A percentile compares a stretch with the other conserved stretches of the same genome.
These are phyloP conservation scores for Anoplolepis gracilipes DNA, from an alignment of 1,140 invertebrate species.

Conservation along the genomic window DNA sequence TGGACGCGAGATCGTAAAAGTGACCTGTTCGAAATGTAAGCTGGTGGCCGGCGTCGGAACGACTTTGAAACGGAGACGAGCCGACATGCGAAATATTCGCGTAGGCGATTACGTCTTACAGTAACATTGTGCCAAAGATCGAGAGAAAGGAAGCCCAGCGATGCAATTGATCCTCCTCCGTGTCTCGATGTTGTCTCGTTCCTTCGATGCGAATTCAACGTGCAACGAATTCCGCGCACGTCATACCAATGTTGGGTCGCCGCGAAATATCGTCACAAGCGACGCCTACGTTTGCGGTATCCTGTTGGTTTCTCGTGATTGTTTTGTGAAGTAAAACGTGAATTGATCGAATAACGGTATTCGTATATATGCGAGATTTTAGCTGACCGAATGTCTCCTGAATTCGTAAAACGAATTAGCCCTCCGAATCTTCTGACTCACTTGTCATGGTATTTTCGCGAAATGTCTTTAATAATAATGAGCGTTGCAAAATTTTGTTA, in stretches of 20 bases:
- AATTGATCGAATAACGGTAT: neutral
- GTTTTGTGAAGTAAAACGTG: constrained; percentile 15
- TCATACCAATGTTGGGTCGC: constrained; percentile 49
- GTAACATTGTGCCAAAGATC: constrained; percentile 62
- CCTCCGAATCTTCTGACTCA: neutral
- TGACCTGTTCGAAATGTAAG: neutral
- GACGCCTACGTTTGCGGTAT: constrained; percentile 17
- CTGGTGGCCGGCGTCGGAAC: neutral
- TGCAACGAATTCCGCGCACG: constrained; percentile 64
- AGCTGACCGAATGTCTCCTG: neutral
- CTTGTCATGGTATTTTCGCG: neutral
- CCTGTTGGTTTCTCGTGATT: constrained; percentile 34
- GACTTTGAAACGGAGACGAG: constrained; percentile 12
- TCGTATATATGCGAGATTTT: neutral
- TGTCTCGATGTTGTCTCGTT: neutral
- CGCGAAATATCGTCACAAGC: constrained; percentile 46
- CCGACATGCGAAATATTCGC: neutral
- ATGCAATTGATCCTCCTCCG: constrained; percentile 26
- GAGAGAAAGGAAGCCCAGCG: constrained; percentile 69
- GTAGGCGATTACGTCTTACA: neutral
- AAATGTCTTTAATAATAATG: constrained; percentile 37
- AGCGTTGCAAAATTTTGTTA: constrained; percentile 26
- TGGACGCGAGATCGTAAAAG: neutral
- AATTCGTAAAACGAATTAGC: constrained; percentile 14
- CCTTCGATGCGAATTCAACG: constrained; percentile 15